These are phyloP conservation scores for Drosophila ambigua DNA, from an alignment of 1,140 invertebrate genomes.

Conservation along the genomic window DNA sequence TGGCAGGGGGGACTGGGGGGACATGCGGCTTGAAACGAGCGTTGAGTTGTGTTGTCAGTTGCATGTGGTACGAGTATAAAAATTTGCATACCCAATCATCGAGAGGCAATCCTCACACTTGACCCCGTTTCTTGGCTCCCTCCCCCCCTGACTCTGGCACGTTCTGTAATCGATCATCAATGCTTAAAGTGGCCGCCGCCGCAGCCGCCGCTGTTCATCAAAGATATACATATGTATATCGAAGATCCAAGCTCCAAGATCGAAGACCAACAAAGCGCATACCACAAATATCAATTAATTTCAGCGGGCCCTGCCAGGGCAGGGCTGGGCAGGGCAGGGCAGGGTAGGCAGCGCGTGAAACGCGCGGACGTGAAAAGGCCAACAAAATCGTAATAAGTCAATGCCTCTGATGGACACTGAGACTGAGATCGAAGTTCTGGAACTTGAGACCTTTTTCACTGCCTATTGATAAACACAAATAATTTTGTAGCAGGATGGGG, in stretches of 20 bases:
- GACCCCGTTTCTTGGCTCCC: conserved; percentile 56
- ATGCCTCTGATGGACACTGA: conserved; percentile 53
- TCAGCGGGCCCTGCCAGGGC: conserved; percentile 38
- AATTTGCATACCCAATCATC: conserved; percentile 79
- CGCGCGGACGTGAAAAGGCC: conserved; percentile 74
- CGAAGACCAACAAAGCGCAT: conserved; percentile 70
- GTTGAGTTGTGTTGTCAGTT: too few species aligned
- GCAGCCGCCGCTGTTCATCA: conserved; percentile 26
- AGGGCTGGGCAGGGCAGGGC: too few species aligned
- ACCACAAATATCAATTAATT: conserved; percentile 82
- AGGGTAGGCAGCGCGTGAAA: conserved; percentile 1
- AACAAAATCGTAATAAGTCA: conserved; percentile 82
- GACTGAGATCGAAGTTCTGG: conserved; percentile 23
- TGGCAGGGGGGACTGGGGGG: neutral
- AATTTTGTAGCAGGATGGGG: conserved; percentile 72
- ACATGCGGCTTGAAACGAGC: conserved; percentile 1
- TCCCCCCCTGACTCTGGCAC: conserved; percentile 40
- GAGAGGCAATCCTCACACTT: conserved; percentile 67
- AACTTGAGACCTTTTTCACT: conserved; percentile 34
- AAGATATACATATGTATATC: too few species aligned
- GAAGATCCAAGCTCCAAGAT: too few species aligned
- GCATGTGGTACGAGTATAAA: conserved; percentile 4
- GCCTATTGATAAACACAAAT: conserved; percentile 81
- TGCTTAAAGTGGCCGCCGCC: conserved; percentile 68
- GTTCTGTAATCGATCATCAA: conserved; percentile 81